Evolutionary conservation across 2,888 invertebrate genomes (phyloP), one percentile per base, ranked within the genome.

Genomic region (Protodeltote pygarga): DNA sequence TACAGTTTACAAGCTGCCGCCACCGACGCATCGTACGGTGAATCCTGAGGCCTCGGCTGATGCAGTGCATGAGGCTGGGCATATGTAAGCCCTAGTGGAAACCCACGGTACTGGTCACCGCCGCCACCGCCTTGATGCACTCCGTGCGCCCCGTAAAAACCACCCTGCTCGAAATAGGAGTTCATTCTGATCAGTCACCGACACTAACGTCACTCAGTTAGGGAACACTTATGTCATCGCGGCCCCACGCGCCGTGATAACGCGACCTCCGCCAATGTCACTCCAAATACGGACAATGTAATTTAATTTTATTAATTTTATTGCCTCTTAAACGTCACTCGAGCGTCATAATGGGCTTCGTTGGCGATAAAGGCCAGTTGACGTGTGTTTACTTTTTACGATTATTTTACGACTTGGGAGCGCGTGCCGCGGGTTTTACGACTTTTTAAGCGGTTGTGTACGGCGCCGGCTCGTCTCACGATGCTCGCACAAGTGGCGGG

Each of bases 131-230:
- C 94, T 92, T 97, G 95, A 93, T 97, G 95, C 75, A 91, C 91
- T 83, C 97, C 97, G 89, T 97, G 97, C 79, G 95, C 94, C 81
- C 97, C 97, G 93, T 98, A 98, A 93, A 98, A 98, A 90, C 97
- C 97, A 89, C 96, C 96, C 93, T 98, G 98, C 93, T 98, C 98
- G 90, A 98, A 98, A 91, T 98, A 98, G 86, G 97, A 97, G 96
- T 97, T 98, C 98, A 98, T 98, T 89, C 88, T 94, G 87, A 80
- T 79, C 75, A 73, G 81, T 89, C 89, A 86, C 87, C 68, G 79
- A 73, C 85, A 86, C 88, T 70, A 83, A 83, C 88, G 87, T 87
- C 89, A 90, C 89, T 85, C 73, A 78, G 82, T 82, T 72, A 77
- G 81, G 75, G 71, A 85, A 79, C 89, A 86, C 89, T 89, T 91